Percentiles rank a stretch among this genome's conserved stretches.
phyloP scores from a whole-genome alignment of 2,113 vertebrate genomes.

The Protobothrops mucrosquamatus region DNA sequence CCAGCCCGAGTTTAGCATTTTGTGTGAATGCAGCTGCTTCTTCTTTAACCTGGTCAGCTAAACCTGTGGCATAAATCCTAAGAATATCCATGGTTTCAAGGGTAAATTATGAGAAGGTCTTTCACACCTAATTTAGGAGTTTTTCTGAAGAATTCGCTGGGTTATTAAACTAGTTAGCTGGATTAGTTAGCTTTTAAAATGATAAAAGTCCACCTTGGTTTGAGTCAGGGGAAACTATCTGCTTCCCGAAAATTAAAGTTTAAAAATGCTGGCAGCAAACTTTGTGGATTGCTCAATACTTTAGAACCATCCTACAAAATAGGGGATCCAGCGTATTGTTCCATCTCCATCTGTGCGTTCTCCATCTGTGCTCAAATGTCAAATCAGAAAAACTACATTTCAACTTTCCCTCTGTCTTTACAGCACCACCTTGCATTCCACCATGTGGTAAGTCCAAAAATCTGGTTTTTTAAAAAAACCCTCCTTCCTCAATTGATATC shows the following conservation, averaged over 20 bases:
- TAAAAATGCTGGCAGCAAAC: not conserved
- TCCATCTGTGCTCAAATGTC: not conserved
- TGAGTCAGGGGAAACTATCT: not conserved
- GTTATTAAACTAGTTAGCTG: not conserved
- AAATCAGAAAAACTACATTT: not conserved
- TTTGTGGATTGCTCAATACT: not conserved
- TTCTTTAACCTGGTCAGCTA: not conserved
- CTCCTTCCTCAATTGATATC: not conserved
- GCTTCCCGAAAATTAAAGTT: not conserved
- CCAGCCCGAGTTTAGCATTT: not conserved
- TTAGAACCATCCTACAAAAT: not conserved
- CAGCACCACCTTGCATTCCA: slow-evolving; percentile 55
- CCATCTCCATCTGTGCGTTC: not conserved
- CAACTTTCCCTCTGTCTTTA: not conserved
- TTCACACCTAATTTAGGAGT: not conserved
- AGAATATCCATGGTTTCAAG: not conserved
- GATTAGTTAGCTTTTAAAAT: not conserved
- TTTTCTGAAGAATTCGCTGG: not conserved
- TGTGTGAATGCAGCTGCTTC: not conserved
- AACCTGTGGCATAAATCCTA: not conserved
- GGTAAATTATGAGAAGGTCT: not conserved
- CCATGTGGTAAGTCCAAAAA: slow-evolving; percentile 58
- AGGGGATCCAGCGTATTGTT: not conserved
- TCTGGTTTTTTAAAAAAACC: not conserved
- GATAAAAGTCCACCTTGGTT: no score